These are phyloP conservation scores for Porites cylindrica DNA, from an alignment of 92 coral and sea anemone genomes.

Conservation along the genomic window DNA sequence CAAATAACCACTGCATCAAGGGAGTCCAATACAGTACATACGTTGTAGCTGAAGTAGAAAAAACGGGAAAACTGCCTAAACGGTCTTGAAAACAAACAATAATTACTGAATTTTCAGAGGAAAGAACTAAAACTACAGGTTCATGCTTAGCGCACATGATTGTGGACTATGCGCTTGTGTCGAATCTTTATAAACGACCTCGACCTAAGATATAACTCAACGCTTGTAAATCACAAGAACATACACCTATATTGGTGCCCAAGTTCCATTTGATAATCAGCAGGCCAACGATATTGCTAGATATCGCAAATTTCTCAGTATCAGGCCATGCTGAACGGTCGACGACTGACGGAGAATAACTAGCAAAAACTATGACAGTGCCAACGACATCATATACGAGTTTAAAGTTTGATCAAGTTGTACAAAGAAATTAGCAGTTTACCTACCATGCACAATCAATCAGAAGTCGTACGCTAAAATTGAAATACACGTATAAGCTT, in stretches of 20 bases:
- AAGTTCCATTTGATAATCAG: too few species aligned
- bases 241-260: too few species aligned
- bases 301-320: too few species aligned
- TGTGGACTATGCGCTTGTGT: background rate
- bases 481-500: too few species aligned
- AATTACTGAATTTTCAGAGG: background rate
- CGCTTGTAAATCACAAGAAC: too few species aligned
- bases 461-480: too few species aligned
- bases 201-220: too few species aligned
- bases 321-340: too few species aligned
- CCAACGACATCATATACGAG: background rate
- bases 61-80: background rate
- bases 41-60: too few species aligned
- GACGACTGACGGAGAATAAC: background rate
- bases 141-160: background rate
- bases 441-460: background rate
- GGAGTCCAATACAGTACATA: background rate
- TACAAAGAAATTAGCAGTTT: background rate
- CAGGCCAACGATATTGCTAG: too few species aligned
- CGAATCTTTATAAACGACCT: background rate
- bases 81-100: background rate
- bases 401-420: background rate
- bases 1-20: background rate
- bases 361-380: background rate
- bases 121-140: too few species aligned